A percentile compares a stretch with the other conserved stretches of the same genome.
Conservation (phyloP, 2,888 invertebrate genomes). For the Aporophyla nigra region DNA sequence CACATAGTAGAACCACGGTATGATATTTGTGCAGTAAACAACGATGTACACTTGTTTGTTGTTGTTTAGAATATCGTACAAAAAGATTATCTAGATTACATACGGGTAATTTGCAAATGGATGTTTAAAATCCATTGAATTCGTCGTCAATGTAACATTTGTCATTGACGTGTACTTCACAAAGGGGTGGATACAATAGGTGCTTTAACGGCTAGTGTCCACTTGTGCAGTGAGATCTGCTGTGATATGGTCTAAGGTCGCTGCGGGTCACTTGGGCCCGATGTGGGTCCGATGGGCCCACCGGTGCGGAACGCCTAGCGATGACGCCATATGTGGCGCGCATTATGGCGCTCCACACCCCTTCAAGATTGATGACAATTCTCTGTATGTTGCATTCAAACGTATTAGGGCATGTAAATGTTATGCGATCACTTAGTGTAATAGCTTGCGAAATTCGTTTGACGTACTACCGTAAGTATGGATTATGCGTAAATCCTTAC, state of each 20-base stretch:
- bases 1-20: not conserved
- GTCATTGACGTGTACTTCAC: constrained; percentile 72
- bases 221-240: constrained; percentile 83
- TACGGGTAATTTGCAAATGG: constrained; percentile 84
- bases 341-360: constrained; percentile 86
- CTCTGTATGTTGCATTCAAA: constrained; percentile 83
- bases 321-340: constrained; percentile 87
- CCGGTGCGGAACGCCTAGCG: constrained; percentile 81
- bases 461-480: constrained; percentile 31
- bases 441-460: constrained; percentile 82
- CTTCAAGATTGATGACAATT: constrained; percentile 89
- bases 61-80: constrained; percentile 34
- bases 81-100: constrained; percentile 65
- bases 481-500: constrained; percentile 12
- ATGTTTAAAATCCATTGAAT: constrained; percentile 67
- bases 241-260: constrained; percentile 80
- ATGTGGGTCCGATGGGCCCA: constrained; percentile 77
- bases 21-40: not conserved
- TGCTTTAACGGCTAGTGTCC: constrained; percentile 75
- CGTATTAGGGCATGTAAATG: constrained; percentile 90
- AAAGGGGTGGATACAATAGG: constrained; percentile 74
- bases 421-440: constrained; percentile 88
- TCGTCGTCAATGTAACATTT: constrained; percentile 73
- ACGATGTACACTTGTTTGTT: constrained; percentile 51
- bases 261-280: constrained; percentile 80